Evolutionary conservation across 64 coral and sea anemone genomes (phyloP), one percentile per base, ranked within the genome.

Genomic region (Cladopsammia gracilis): DNA sequence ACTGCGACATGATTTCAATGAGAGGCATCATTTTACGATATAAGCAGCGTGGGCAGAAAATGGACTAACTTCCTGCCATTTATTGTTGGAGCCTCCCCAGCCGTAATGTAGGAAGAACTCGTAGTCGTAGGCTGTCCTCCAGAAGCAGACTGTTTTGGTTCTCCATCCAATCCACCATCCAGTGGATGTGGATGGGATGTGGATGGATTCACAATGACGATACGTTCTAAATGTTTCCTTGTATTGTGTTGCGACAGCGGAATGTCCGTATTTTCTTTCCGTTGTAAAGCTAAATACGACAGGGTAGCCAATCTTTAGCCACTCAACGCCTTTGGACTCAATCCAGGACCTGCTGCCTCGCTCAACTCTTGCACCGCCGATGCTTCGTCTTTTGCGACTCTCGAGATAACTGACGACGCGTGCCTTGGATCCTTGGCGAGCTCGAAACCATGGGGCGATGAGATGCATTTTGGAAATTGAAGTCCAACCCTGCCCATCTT

Each of bases 181-280:
- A 48, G 74, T 61, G 18, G 3, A 20, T 20, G 5, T 8, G 4
- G 44, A 1, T n/a, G 25, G 34, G 34, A 34, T 34, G 34, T 34
- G 34, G 34, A 34, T 34, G 34, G 34, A 34, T 34, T 34, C 34
- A 34, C 87, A 89, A 6, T 7, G 24, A 19, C 58, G 73, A 24
- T 51, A 56, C 1, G 22, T 76, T 20, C 72, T 89, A 57, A 25
- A 20, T 4, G 43, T 65, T 50, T 75, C 45, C 44, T 9, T 62
- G 42, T 95, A 95, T 19, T 42, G 71, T 43, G 93, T 95, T 12
- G 74, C 87, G 25, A 95, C 87, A 47, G 79, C 70, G 16, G 61
- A 77, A 70, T 95, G 93, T 12, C 12, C 58, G 13, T n/a, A 20
- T 22, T 13, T 4, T 4, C 4, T 4, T 48, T 48, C 72, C 73